Conservation (phyloP, 1,140 invertebrate genomes). For the Drosophila kanapiae region DNA sequence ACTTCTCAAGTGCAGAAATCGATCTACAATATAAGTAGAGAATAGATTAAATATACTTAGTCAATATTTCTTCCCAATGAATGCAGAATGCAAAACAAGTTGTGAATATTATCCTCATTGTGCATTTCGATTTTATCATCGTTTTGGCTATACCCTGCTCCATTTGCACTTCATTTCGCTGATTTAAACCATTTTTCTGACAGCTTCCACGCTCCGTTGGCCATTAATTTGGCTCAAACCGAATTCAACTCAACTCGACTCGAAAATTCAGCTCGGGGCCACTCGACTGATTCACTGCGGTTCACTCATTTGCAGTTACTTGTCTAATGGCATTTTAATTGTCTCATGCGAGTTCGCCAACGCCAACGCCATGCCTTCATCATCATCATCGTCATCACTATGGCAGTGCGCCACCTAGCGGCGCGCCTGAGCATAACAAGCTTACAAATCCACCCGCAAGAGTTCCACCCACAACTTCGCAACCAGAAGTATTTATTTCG, state of each 20-base stretch:
- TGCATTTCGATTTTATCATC: neutral
- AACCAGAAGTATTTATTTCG: constrained; percentile 64
- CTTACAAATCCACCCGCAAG: constrained; percentile 11
- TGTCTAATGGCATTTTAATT: constrained; percentile 79
- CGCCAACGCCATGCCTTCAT: neutral
- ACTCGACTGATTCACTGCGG: constrained; percentile 34
- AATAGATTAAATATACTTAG: too few relatives aligned
- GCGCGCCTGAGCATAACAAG: constrained; percentile 1
- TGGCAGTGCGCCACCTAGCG: constrained; percentile 31
- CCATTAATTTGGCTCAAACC: constrained; percentile 36
- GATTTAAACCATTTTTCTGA: constrained; percentile 33
- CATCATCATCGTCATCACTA: constrained; percentile 12
- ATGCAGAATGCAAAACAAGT: too few relatives aligned
- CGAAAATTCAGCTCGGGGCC: constrained; percentile 18
- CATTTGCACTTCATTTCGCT: constrained; percentile 30
- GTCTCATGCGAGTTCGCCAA: constrained; percentile 49
- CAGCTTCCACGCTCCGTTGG: constrained; percentile 33
- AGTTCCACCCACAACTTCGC: constrained; percentile 36
- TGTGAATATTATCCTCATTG: neutral
- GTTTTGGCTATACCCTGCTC: neutral
- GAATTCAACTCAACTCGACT: constrained; percentile 17
- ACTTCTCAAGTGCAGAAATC: too few relatives aligned
- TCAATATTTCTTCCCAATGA: too few relatives aligned
- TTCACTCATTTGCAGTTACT: constrained; percentile 52
- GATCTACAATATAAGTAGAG: too few relatives aligned